Evolutionary conservation across 2,797 vertebrate species (phyloP), one percentile per base, ranked within the genome.

Genomic region (Tauraco hartlaubi): DNA sequence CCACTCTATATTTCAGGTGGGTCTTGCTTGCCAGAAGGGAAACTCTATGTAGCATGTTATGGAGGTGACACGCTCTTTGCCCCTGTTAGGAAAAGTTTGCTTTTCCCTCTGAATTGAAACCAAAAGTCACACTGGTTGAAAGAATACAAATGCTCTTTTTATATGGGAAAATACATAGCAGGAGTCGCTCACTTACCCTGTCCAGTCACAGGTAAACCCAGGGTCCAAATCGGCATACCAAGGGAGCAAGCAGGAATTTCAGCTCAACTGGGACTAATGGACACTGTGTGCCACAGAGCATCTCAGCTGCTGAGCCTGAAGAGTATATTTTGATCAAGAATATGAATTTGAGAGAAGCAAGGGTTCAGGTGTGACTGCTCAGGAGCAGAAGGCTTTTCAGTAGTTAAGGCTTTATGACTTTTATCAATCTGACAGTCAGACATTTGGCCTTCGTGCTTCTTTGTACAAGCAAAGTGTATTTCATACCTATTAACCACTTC

Each of bases 11-110:
- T 94, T 96, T 95, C 95, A 92, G 92, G 95, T 92, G 80, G 85
- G 91, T 90, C 63, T 86, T 55, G 29, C 85, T 74, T 92, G 88
- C 90, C 94, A 86, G 78, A 29, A 94, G 80, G 83, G 83, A 92
- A 90, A 49, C 90, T 75, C 78, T 95, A 94, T 97, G 88, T 86
- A 79, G 90, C 90, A 71, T 85, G 76, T 80, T 95, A 95, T 78
- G 83, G 92, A 94, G 92, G 92, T 92, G 85, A 91, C 82, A 90
- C 7, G 59, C 91, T 94, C 94, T 88, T 81, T 94, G 85, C 82
- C 83, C 80, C 48, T 69, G 51, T 56, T 90, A 86, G 69, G 85
- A 86, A 88, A 94, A 81, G 67, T 91, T 96, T 95, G 77, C 22
- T 94, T 85, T 96, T 48, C 79, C 66, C 63, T 35, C 88, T 88